A percentile compares a stretch with the other conserved stretches of the same genome.
phyloP scores from a whole-genome alignment of 64 coral and sea anemone genomes.

The Stylophora pistillata region DNA sequence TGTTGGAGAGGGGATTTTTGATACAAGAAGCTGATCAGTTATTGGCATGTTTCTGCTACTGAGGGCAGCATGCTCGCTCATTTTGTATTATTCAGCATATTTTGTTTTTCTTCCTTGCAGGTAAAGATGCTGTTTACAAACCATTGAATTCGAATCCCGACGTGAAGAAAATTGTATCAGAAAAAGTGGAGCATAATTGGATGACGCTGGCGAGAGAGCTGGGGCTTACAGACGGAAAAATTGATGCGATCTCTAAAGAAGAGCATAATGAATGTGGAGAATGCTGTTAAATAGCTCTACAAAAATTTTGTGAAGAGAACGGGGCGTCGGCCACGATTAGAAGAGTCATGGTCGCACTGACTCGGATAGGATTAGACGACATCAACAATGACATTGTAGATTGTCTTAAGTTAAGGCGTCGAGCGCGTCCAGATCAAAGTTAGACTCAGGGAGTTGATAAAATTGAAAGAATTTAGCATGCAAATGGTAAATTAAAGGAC shows the following conservation, averaged over 20 bases:
- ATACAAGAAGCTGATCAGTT: too few species aligned
- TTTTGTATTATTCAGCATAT: not conserved
- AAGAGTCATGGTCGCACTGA: conserved; percentile 3
- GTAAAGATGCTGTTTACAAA: too few species aligned
- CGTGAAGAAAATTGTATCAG: not conserved
- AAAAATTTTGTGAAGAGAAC: conserved; percentile 9
- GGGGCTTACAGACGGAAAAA: not conserved
- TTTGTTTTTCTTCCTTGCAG: not conserved
- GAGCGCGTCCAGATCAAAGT: too few species aligned
- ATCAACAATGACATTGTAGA: not conserved
- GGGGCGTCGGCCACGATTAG: not conserved
- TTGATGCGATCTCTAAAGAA: not conserved
- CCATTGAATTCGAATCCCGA: not conserved
- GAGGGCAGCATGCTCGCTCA: too few species aligned
- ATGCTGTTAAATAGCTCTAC: not conserved
- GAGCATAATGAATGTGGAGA: not conserved
- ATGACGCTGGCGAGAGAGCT: not conserved
- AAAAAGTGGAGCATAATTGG: not conserved
- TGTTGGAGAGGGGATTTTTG: too few species aligned
- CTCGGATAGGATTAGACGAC: not conserved
- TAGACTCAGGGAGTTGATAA: too few species aligned
- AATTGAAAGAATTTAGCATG: too few species aligned
- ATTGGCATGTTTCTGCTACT: too few species aligned
- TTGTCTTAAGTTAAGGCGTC: too few species aligned
- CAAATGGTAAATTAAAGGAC: too few species aligned